Evolutionary conservation across 2,797 vertebrate genomes (phyloP).

Genomic region (Myiothlypis chrysogaster): DNA sequence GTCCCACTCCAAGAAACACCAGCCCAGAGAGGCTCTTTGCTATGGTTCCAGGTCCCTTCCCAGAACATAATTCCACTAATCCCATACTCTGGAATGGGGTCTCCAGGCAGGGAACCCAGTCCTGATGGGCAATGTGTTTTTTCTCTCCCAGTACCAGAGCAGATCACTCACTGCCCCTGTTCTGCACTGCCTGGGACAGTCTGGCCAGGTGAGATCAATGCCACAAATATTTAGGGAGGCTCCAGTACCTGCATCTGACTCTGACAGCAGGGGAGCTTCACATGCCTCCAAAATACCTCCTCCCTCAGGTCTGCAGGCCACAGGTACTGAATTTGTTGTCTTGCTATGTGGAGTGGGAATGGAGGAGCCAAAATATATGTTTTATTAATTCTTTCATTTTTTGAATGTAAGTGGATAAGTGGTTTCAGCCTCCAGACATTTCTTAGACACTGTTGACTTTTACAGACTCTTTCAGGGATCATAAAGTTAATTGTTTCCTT

Average conservation of each 20-base stretch:
- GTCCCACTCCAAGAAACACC: background rate
- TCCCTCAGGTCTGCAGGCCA: background rate
- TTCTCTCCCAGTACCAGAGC: background rate
- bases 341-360: background rate
- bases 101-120: background rate
- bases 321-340: background rate
- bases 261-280: background rate
- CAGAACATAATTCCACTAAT: background rate
- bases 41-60: background rate
- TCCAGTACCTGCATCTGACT: background rate
- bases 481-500: conserved; percentile 10
- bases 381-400: background rate
- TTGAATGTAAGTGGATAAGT: background rate
- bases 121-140: background rate
- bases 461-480: background rate
- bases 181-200: background rate
- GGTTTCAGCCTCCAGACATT: conserved; percentile 8
- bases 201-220: background rate
- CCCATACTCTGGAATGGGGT: background rate
- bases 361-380: background rate
- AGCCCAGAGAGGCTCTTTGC: background rate
- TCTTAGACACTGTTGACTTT: conserved; percentile 1
- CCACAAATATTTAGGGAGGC: background rate
- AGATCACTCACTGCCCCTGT: accelerated
- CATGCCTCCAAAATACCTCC: background rate